phyloP scores from a whole-genome alignment of 1,140 invertebrate genomes.

The Plectus sambesii region DNA sequence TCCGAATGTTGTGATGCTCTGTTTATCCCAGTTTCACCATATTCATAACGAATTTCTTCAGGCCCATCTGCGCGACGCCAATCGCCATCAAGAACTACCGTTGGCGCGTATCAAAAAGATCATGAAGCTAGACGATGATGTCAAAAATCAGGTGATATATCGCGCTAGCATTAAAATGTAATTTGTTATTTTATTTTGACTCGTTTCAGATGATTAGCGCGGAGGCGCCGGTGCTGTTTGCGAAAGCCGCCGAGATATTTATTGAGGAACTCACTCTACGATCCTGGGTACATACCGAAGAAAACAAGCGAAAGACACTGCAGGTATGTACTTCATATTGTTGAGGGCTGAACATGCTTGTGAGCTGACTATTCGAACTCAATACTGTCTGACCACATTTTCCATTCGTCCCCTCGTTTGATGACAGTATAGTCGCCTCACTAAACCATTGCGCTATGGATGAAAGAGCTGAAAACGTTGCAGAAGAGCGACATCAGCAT shows the following conservation, averaged over 20 bases:
- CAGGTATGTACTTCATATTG: conserved; percentile 62
- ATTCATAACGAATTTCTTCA: no score
- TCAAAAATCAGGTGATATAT: conserved; percentile 64
- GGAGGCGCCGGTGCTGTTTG: conserved; percentile 89
- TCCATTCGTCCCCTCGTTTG: no score
- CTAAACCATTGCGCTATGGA: no score
- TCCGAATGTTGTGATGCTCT: no score
- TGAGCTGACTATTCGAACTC: no score
- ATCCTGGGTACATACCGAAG: conserved; percentile 94
- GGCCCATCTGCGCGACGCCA: neutral
- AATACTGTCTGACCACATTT: no score
- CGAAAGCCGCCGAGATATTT: conserved; percentile 95
- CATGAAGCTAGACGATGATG: conserved; percentile 97
- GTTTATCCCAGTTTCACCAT: no score
- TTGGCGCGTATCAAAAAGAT: conserved; percentile 96
- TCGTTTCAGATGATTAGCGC: conserved; percentile 82
- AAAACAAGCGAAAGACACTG: conserved; percentile 70
- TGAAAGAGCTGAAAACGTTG: conserved; percentile 29
- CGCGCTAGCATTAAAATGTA: neutral
- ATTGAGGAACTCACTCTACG: conserved; percentile 84
- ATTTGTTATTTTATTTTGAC: conserved; percentile 9
- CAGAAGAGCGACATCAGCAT: conserved; percentile 94
- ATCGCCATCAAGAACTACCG: conserved; percentile 69
- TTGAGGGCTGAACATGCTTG: neutral
- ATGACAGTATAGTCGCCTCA: no score